Evolutionary conservation across 2,113 vertebrate genomes (phyloP), one percentile per base, ranked within the genome.

Genomic region (Podarcis muralis): DNA sequence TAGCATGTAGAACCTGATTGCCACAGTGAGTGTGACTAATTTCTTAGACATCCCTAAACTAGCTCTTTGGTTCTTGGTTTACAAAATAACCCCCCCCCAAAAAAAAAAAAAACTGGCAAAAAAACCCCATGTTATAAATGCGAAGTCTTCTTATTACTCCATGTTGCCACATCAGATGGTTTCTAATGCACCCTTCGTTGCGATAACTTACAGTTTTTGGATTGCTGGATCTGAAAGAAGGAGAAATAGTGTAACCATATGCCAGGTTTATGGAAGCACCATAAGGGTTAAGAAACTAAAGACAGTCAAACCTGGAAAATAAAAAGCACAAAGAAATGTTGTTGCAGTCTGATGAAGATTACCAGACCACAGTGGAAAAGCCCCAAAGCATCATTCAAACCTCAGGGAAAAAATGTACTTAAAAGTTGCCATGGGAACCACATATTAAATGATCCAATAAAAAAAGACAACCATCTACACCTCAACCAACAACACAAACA

Each of bases 401-500:
- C 92, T 93, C 93, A 94, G 86, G 22, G 84, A 94, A 94, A 95
- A 94, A 92, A 91, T 62, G 81, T 85, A 85, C 93, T 95, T 88
- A 96, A 88, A 93, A 87, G 91, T 97, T 95, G 92, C 95, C 91
- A 97, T 96, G 93, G 95, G 77, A 97, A 96, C 93, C 93, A 92
- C 89, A 93, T 95, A 95, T 97, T 96, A 96, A 96, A 96, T 88
- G 95, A 95, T 95, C 89, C 92, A 94, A 91, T 97, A 93, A 95
- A 96, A 91, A 86, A 81, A 90, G 92, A 92, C 91, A 94, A 92
- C 94, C 94, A 94, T 95, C 95, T 96, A 95, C 85, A 97, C 93
- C 91, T 94, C 91, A 93, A 94, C 86, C 88, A 88, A 93, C 89
- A 86, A 90, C 83, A 94, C 90, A 95, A 96, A 94, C 91, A 95